Conservation (phyloP, 2,888 invertebrate species). For the Leptopterna dolabrata region DNA sequence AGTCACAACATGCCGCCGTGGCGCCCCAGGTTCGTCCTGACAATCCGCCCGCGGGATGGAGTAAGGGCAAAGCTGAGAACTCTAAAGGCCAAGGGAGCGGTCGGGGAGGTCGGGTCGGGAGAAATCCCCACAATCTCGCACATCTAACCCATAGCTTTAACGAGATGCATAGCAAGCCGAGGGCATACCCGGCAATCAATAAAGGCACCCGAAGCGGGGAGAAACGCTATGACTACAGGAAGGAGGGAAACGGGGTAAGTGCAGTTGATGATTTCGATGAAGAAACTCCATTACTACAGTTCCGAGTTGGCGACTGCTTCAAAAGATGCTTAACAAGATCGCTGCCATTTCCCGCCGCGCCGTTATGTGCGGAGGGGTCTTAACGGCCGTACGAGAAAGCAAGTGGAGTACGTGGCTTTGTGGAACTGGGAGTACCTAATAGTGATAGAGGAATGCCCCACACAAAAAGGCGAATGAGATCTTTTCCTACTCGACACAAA, state of each 20-base stretch:
- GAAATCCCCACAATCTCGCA: slow-evolving; percentile 25
- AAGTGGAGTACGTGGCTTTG: background rate
- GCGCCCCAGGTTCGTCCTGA: slow-evolving; percentile 21
- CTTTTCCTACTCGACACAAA: no score
- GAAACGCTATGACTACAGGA: no score
- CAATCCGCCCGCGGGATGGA: background rate
- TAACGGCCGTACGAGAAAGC: background rate
- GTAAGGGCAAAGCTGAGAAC: background rate
- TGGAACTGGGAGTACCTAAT: no score
- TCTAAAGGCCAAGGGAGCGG: background rate
- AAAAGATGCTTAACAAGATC: slow-evolving; percentile 19
- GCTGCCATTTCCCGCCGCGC: background rate
- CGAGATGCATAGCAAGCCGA: slow-evolving; percentile 40
- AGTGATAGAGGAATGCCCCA: no score
- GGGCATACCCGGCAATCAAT: slow-evolving; percentile 33
- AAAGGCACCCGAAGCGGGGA: background rate
- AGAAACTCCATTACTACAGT: background rate
- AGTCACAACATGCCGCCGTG: background rate
- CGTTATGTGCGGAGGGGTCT: background rate
- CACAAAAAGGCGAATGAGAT: no score
- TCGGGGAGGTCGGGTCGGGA: background rate
- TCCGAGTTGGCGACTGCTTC: slow-evolving; percentile 16
- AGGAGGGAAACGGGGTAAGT: background rate
- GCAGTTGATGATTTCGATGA: slow-evolving; percentile 12
- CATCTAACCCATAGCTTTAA: slow-evolving; percentile 33